phyloP scores from a whole-genome alignment of 2,113 vertebrate genomes.

The Pelecanus crispus region DNA sequence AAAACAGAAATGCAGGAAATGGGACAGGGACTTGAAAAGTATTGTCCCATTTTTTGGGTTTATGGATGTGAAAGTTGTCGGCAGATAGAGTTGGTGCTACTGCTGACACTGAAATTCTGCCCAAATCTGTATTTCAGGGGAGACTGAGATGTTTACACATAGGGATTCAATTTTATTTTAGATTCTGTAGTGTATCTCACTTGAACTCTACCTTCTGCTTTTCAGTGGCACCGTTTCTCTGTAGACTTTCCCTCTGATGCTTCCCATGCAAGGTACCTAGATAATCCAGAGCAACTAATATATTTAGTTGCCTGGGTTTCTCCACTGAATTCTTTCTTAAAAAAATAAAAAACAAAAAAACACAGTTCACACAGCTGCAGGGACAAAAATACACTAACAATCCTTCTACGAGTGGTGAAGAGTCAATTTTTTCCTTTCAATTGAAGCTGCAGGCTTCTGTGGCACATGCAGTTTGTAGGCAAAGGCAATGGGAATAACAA shows the following conservation, averaged over 20 bases:
- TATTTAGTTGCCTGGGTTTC: not conserved
- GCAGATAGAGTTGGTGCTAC: not conserved
- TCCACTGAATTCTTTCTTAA: not conserved
- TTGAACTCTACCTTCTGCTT: not conserved
- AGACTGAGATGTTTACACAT: not conserved
- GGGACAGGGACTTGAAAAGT: not conserved
- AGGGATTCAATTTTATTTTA: not conserved
- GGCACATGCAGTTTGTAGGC: not conserved
- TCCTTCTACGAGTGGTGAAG: not conserved
- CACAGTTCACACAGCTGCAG: not conserved
- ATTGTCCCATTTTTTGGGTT: not conserved
- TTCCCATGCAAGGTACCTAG: not conserved
- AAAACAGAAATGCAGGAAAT: not conserved
- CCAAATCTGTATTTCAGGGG: not conserved
- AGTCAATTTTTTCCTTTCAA: not conserved
- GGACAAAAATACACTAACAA: not conserved
- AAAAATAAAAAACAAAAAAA: no score
- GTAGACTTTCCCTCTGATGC: not conserved
- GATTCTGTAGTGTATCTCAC: not conserved
- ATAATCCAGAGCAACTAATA: not conserved
- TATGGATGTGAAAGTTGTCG: not conserved
- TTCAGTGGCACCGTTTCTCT: not conserved
- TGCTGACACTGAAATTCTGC: not conserved
- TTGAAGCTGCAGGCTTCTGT: not conserved
- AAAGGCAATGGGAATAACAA: not conserved